Conservation (phyloP, 2,888 invertebrate species). For the Patella caerulea region DNA sequence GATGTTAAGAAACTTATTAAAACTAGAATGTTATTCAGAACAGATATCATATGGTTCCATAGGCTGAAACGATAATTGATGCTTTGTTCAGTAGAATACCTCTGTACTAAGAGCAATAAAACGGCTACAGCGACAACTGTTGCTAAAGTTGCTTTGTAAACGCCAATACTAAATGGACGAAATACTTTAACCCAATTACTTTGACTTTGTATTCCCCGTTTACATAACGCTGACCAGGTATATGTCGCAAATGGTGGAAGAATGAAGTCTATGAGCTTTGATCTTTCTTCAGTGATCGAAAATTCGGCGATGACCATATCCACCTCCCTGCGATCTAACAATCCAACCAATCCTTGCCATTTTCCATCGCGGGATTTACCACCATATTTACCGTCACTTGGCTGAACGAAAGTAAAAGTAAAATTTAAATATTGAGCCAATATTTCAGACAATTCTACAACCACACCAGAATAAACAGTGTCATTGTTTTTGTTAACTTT, state of each 20-base stretch:
- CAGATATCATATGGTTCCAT: too few relatives aligned
- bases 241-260: background rate
- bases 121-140: background rate
- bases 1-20: too few relatives aligned
- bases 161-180: background rate
- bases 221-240: background rate
- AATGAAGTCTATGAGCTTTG: background rate
- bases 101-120: background rate
- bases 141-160: background rate
- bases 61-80: too few relatives aligned
- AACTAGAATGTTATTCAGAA: too few relatives aligned
- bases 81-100: background rate
- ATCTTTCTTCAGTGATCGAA: background rate
- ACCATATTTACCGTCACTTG: background rate
- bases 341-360: background rate
- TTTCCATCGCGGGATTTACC: background rate
- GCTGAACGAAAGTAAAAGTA: background rate
- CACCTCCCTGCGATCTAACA: background rate
- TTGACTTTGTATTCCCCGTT: background rate
- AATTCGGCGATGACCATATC: background rate
- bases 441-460: background rate
- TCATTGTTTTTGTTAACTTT: background rate
- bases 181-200: background rate
- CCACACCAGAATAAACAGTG: background rate
- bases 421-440: background rate